phyloP scores from a whole-genome alignment of 2,113 vertebrate genomes.

The Malurus cyaneus region DNA sequence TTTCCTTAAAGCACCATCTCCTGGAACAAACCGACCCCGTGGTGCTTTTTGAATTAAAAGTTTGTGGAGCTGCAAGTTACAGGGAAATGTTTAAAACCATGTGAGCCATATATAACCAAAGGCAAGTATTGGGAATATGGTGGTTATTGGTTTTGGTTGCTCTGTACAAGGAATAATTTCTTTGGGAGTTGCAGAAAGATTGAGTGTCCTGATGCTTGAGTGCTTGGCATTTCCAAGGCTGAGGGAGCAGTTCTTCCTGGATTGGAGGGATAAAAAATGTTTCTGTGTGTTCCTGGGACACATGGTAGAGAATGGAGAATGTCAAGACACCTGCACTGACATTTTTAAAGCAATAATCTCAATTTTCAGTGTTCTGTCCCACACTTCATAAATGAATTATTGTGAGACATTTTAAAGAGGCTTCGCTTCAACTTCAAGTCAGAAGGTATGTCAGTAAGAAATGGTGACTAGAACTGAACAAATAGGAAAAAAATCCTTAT shows the following conservation, averaged over 20 bases:
- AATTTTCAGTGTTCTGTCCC: background rate
- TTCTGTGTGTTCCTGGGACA: background rate
- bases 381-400: conserved; percentile 22
- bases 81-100: background rate
- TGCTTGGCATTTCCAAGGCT: background rate
- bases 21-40: background rate
- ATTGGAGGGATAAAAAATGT: background rate
- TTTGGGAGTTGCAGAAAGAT: background rate
- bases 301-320: background rate
- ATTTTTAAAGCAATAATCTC: conserved; percentile 29
- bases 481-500: conserved; percentile 48
- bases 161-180: background rate
- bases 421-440: background rate
- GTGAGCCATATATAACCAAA: background rate
- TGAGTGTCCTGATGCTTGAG: background rate
- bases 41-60: background rate
- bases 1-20: background rate
- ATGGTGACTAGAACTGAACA: conserved; percentile 4
- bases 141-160: background rate
- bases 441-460: background rate
- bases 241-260: background rate
- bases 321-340: conserved; percentile 20
- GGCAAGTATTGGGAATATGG: background rate
- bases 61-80: background rate
- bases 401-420: background rate